Evolutionary conservation across 2,888 invertebrate genomes (phyloP).

Genomic region (Leistus spinibarbis): DNA sequence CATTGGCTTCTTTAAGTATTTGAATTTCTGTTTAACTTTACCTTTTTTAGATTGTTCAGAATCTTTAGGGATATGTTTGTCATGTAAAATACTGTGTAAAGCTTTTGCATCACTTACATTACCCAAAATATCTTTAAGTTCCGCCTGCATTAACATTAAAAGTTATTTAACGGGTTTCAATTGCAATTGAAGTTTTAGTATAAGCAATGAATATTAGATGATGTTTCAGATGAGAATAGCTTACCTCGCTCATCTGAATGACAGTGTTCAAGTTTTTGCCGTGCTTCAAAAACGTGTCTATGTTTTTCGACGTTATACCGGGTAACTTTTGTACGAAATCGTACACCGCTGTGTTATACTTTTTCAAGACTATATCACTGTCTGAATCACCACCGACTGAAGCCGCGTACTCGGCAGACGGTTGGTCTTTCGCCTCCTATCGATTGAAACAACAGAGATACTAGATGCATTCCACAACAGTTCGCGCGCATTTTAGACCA

Average conservation of each 20-base stretch:
- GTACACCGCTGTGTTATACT: slow-evolving; percentile 49
- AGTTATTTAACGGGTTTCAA: background rate
- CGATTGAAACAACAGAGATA: slow-evolving; percentile 41
- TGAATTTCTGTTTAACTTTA: slow-evolving; percentile 44
- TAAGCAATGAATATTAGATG: slow-evolving; percentile 52
- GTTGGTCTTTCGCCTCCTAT: slow-evolving; percentile 82
- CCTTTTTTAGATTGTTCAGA: slow-evolving; percentile 50
- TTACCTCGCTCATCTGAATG: slow-evolving; percentile 52
- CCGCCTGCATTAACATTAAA: slow-evolving; percentile 61
- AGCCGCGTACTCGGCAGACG: slow-evolving; percentile 73
- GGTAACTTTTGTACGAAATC: slow-evolving; percentile 78
- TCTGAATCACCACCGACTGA: slow-evolving; percentile 72
- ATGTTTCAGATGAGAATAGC: slow-evolving; percentile 65
- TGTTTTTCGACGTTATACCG: slow-evolving; percentile 87
- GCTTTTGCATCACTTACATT: slow-evolving; percentile 73
- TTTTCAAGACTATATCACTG: slow-evolving; percentile 58
- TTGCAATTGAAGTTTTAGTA: slow-evolving; percentile 58
- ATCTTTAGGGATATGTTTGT: slow-evolving; percentile 65
- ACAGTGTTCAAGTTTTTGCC: slow-evolving; percentile 71
- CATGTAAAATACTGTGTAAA: slow-evolving; percentile 74
- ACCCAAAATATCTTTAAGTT: slow-evolving; percentile 73
- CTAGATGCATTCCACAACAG: background rate
- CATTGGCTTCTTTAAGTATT: slow-evolving; percentile 38
- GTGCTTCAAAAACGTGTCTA: slow-evolving; percentile 75
- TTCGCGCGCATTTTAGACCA: background rate